Base-by-base conservation (phyloP, 2,113 vertebrate species). In the Clarias gariepinus region DNA sequence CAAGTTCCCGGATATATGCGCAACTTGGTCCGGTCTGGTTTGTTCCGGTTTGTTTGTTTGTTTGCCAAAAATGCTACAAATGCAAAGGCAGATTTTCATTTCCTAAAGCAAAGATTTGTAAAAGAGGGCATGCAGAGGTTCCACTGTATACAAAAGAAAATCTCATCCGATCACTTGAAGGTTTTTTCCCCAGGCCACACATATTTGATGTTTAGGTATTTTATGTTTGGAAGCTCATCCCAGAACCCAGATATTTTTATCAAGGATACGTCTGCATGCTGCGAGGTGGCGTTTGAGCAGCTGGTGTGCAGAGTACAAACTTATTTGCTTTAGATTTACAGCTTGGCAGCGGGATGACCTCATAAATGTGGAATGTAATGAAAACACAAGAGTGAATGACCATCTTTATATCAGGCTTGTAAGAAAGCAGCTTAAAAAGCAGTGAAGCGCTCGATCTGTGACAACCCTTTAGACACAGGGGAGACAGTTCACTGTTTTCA, bases 341-440 rank as follows among this genome's bases (percentile, higher is more conserved):
- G 19, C 79, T 15, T 86, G 78, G 11, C 78, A 86, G 66, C 60
- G 16, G 78, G 23, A 23, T 58, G 66, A 87, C 80, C 85, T 74
- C 57, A 82, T 63, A 87, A 87, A 82, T 64, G 80, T 55, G 19
- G 36, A 63, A 47, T 63, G 57, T 82, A 86, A 86, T 86, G 47
- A 73, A 82, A 86, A 81, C 85, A 74, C 66, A 85, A 60, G 33
- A 55, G 28, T 30, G 66, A 87, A 82, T 36, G 53, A 82, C 79
- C 80, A 47, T 60, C 80, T 76, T 76, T 60, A 55, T 82, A 47
- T 87, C 79, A 66, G 52, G 41, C 64, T 87, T 82, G 76, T 82
- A 87, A 82, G 69, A 61, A 80, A 82, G 57, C 9, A 21, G 52
- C 81, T 82, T 73, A 55, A 80, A 85, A 33, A 4, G 18, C 30